Conservation (phyloP, 2,888 invertebrate genomes). For the Cacoxenus indagator region DNA sequence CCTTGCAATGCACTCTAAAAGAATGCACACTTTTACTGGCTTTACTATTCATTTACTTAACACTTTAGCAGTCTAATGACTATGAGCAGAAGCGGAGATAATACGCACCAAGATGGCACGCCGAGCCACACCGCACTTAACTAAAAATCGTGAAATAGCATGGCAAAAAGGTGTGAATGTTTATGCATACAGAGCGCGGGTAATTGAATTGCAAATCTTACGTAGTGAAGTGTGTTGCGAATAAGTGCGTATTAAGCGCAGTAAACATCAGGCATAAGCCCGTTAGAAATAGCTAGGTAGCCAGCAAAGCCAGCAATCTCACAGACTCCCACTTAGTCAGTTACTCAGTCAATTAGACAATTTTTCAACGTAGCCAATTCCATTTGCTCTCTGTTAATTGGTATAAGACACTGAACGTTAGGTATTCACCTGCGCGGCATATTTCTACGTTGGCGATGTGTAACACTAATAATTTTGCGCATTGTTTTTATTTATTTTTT, state of each 20-base stretch:
- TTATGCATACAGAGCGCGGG: conserved; percentile 24
- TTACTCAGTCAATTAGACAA: no score
- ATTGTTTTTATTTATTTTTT: no score
- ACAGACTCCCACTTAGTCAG: no score
- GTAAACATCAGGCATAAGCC: conserved; percentile 21
- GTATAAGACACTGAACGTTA: no score
- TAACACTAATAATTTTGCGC: no score
- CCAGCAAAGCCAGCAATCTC: conserved; percentile 28
- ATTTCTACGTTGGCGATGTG: no score
- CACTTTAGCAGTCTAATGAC: not conserved
- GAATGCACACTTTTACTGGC: not conserved
- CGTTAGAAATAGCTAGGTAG: conserved; percentile 23
- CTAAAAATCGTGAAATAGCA: conserved; percentile 29
- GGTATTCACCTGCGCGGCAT: no score
- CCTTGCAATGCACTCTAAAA: not conserved
- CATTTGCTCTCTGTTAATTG: no score
- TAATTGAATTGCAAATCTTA: conserved; percentile 60
- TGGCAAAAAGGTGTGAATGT: conserved; percentile 18
- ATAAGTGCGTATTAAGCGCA: conserved; percentile 43
- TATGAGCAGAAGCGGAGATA: not conserved
- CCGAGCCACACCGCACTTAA: not conserved
- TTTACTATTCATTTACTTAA: not conserved
- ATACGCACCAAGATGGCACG: not conserved
- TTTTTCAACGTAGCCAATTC: no score
- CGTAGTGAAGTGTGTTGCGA: conserved; percentile 54